Conservation (phyloP, 2,888 invertebrate species). For the Torymus texanus region DNA sequence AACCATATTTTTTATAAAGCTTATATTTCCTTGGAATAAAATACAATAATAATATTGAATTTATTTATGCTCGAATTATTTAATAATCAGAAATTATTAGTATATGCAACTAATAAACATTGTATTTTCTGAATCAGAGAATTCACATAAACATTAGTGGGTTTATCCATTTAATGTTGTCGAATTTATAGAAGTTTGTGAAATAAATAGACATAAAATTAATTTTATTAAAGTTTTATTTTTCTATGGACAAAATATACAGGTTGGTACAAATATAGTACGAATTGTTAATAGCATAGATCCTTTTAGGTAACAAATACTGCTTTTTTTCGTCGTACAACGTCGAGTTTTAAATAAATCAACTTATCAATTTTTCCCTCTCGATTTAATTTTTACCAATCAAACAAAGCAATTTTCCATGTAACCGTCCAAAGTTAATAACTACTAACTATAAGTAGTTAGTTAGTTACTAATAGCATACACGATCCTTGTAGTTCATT, state of each 20-base stretch:
- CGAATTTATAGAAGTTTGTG: background rate
- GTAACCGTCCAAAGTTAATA: background rate
- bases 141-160: too few relatives aligned
- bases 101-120: too few relatives aligned
- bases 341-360: conserved; percentile 33
- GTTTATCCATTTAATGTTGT: background rate
- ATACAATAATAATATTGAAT: too few relatives aligned
- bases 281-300: conserved; percentile 47
- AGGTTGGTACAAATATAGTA: conserved; percentile 55
- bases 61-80: too few relatives aligned
- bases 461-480: too few relatives aligned
- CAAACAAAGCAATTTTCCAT: background rate
- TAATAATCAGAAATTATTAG: too few relatives aligned
- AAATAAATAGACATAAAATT: background rate
- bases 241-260: conserved; percentile 55
- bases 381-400: conserved; percentile 10
- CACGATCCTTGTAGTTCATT: background rate
- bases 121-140: too few relatives aligned
- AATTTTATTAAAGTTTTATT: conserved; percentile 54
- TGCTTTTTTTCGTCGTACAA: conserved; percentile 30
- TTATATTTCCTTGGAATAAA: too few relatives aligned
- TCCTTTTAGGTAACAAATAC: conserved; percentile 53
- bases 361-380: background rate
- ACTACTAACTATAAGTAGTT: too few relatives aligned
- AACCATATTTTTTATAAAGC: too few relatives aligned